Evolutionary conservation across 2,888 invertebrate species (phyloP), one percentile per base, ranked within the genome.

Genomic region (Venustoraphidia nigricollis): DNA sequence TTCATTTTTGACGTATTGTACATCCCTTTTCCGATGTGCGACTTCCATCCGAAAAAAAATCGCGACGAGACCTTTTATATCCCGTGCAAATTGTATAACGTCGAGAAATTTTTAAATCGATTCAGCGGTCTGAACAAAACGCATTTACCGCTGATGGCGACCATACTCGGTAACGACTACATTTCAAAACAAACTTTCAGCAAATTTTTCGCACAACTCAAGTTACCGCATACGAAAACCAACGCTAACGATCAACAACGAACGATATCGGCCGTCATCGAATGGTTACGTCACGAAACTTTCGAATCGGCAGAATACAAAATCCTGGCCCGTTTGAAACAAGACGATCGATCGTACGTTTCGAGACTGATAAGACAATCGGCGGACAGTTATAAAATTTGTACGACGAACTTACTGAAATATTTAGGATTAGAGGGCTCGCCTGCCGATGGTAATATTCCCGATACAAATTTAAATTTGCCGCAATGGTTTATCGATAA

Each of bases 151-250:
- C 61, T 95, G 17, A 71, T 91, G 52, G 88, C 90, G 1, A 83
- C 86, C 1, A 62, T 94, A 36, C 67, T 93, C 8, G 95, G 94
- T 1, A 95, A 95, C 69, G 95, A 95, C 66, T 93, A 85, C 66
- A 80, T 92, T 9, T 72, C 80, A 38, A 72, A 73, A 50, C 69
- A 67, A 4, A 70, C 75, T 0, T 90, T 92, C 59, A 69, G 68
- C 2, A 75, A 77, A 53, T 90, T 93, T 62, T 85, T 81, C 58
- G 64, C 70, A 0, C 76, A 79, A 45, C 60, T 84, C 8, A 78
- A 77, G 60, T 57, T 80, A 37, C 72, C 75, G 9, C 76, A 75
- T 57, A 70, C 66, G 42, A 70, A 67, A 52, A 69, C 66, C 50
- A 69, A 66, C 13, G 57, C 51, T 36, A 71, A 71, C 41, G 71